phyloP scores from a whole-genome alignment of 2,113 vertebrate species.

The Entosphenus tridentatus region DNA sequence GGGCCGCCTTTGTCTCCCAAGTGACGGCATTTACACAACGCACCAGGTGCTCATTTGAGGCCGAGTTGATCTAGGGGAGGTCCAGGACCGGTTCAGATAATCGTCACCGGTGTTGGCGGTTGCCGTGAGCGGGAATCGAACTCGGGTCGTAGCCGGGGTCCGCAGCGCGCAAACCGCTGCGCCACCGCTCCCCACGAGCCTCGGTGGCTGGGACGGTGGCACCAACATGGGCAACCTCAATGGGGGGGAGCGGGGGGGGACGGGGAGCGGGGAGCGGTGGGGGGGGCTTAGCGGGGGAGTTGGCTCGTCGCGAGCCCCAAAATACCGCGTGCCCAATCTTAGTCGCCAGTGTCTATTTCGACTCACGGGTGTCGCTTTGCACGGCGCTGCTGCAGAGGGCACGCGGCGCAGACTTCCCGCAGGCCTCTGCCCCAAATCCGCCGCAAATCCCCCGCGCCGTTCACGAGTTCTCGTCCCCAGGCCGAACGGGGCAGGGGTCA shows the following conservation, averaged over 20 bases:
- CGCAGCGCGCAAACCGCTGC: background rate
- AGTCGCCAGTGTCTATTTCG: no score
- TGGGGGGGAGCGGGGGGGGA: background rate
- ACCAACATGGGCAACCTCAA: background rate
- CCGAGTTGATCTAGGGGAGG: constrained; percentile 26
- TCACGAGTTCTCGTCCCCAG: no score
- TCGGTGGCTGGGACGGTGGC: background rate
- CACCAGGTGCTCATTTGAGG: constrained; percentile 17
- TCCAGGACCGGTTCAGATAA: constrained; percentile 60
- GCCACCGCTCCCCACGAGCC: background rate
- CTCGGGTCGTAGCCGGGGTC: background rate
- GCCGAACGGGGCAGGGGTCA: no score
- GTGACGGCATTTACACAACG: background rate
- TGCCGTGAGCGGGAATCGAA: constrained; percentile 46
- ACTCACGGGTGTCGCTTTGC: no score
- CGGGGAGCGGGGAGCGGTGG: no score
- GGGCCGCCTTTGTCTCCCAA: background rate
- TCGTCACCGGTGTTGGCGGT: constrained; percentile 69
- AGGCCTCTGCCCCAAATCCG: no score
- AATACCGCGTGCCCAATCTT: no score
- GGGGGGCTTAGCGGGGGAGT: no score
- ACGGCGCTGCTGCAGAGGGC: no score
- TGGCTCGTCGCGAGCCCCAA: background rate
- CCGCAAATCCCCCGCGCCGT: no score
- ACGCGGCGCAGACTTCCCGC: no score